These are phyloP conservation scores for Setophaga petechia DNA, from an alignment of 2,113 vertebrate genomes.

Conservation along the genomic window DNA sequence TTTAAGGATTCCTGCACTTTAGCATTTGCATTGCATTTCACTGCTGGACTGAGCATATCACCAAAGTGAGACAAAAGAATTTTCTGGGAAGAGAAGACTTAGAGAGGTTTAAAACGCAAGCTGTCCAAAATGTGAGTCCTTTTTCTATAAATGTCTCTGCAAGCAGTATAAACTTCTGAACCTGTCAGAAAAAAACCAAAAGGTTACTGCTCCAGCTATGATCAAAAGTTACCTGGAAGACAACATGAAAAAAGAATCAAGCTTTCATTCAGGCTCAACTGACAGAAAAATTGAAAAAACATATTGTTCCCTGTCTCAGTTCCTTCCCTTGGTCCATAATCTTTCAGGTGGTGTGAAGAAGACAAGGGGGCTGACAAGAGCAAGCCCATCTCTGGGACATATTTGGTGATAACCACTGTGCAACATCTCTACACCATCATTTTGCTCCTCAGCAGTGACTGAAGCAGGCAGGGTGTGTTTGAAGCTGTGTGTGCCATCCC, in stretches of 20 bases:
- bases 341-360: background rate
- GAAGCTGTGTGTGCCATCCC: background rate
- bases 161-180: background rate
- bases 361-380: background rate
- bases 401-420: background rate
- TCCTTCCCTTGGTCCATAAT: background rate
- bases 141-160: background rate
- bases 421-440: too few relatives aligned
- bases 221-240: background rate
- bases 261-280: background rate
- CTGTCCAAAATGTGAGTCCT: background rate
- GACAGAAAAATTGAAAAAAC: background rate
- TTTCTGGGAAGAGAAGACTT: background rate
- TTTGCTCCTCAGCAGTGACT: background rate
- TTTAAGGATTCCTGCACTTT: background rate
- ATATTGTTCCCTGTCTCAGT: background rate
- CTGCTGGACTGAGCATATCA: background rate
- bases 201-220: background rate
- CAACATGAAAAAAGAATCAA: background rate
- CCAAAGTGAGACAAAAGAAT: background rate
- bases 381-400: background rate
- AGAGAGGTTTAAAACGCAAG: background rate
- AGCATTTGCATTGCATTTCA: background rate
- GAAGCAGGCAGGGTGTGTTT: background rate
- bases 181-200: background rate